Evolutionary conservation across 2,888 invertebrate genomes (phyloP), one percentile per base, ranked within the genome.

Genomic region (Sarcophaga subvicina): DNA sequence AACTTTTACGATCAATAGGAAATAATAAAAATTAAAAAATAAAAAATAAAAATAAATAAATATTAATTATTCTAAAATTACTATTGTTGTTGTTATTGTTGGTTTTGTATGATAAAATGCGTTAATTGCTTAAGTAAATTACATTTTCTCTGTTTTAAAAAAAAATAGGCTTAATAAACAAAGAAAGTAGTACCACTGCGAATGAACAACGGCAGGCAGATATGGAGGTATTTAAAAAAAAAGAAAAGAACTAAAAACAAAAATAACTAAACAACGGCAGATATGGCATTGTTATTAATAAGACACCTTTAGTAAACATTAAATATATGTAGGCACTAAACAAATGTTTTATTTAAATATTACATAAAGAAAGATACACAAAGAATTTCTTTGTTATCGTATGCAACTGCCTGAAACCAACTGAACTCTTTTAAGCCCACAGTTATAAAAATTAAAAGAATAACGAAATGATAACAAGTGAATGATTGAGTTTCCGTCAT

Each of bases 41-140:
- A 27, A 27, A 27, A 27, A 27, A 27, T 3, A 6, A 27, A 37
- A 37, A 37, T 37, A 37, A 37, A 37, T 5, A 37, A 37, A 37
- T 37, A 37, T 37, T 37, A 37, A 37, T 37, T 37, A 37, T 37
- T 37, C 8, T 37, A 37, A 37, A 37, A 1, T 8, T 37, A 37
- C 14, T 45, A 66, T 45, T 17, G n/a, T 66, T 67, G 4, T 27
- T 37, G 37, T 37, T 37, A 2, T 37, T 37, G 37, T 63, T 62
- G 11, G 22, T 63, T 63, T 14, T 12, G 62, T 70, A 22, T 54
- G 64, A 25, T 25, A 22, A 73, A 73, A 79, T 70, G 70, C 73
- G 75, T 73, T 83, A 83, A 83, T 83, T 79, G 69, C 63, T 62
- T 17, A 79, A 70, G 47, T 79, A 79, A 83, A 83, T 59, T 79